A percentile compares a stretch with the other conserved stretches of the same genome.
phyloP scores from a whole-genome alignment of 2,113 vertebrate genomes.

The Carassius gibelio region DNA sequence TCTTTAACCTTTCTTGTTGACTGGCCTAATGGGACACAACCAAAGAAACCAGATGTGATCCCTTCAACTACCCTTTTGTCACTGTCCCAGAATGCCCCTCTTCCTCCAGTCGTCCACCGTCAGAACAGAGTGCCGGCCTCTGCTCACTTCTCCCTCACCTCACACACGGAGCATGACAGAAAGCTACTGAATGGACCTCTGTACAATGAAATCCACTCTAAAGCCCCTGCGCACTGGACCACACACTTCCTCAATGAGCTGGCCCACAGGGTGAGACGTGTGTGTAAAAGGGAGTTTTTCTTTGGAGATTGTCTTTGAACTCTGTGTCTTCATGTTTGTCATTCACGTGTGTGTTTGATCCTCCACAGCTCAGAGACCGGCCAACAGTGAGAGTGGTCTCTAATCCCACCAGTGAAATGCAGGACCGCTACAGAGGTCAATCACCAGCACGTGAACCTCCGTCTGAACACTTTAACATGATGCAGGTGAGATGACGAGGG shows the following conservation, averaged over 20 bases:
- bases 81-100: slow-evolving; percentile 37
- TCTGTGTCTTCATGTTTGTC: background rate
- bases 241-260: slow-evolving; percentile 48
- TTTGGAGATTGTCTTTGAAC: too few relatives aligned
- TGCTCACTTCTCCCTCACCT: slow-evolving; percentile 36
- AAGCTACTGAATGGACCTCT: slow-evolving; percentile 32
- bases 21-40: background rate
- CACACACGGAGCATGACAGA: slow-evolving; percentile 36
- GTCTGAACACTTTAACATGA: slow-evolving; percentile 13
- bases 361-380: slow-evolving; percentile 38
- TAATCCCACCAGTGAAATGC: slow-evolving; percentile 48
- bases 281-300: background rate
- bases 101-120: slow-evolving; percentile 46
- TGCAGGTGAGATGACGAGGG: slow-evolving; percentile 36
- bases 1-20: background rate
- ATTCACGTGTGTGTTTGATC: slow-evolving; percentile 5
- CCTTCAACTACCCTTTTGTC: background rate
- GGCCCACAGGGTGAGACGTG: slow-evolving; percentile 50
- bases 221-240: slow-evolving; percentile 55
- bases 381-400: slow-evolving; percentile 42
- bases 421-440: slow-evolving; percentile 50
- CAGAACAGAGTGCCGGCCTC: background rate
- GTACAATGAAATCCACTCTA: slow-evolving; percentile 33
- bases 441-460: background rate
- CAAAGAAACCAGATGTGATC: background rate